Evolutionary conservation across 2,888 invertebrate species (phyloP), one percentile per base, ranked within the genome.

Genomic region (Hirtodrosophila cameraria): DNA sequence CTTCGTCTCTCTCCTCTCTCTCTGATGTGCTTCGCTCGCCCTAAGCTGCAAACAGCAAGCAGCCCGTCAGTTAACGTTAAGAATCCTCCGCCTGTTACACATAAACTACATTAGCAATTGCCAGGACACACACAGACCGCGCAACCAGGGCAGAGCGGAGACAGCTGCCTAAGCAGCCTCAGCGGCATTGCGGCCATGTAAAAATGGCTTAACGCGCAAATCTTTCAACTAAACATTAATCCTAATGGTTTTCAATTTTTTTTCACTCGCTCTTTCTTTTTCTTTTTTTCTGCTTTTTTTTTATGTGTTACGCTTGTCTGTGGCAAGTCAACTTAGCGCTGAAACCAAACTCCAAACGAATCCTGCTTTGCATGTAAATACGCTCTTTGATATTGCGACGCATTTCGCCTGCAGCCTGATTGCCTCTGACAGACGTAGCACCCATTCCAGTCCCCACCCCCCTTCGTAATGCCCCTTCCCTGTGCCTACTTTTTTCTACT

Each of bases 151-250:
- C 1, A 2, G 12, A 35, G 16, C 8, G 11, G 27, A 9, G 0
- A 18, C 4, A 18, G 18, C 18, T 5, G 27, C 18, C 64, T 43
- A 50, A n/a, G 25, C 39, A 28, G 45, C 43, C 20, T 38, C 50
- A 27, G 38, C 70, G 49, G 54, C 72, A 69, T 80, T 74, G 84
- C 74, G 74, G 74, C 84, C 82, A 86, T 80, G 86, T 80, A 68
- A 83, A 80, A 86, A 86, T 84, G 84, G 86, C 84, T 83, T 83
- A 83, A 84, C 86, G 86, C 75, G 81, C 71, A 86, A 83, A 83
- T 83, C 86, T 86, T 83, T 86, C 84, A 86, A 83, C 86, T 82
- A 86, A 86, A 86, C 86, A 86, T 86, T 83, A 83, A 83, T 83
- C 86, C 84, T 86, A 83, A 83, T 83, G 84, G 83, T 84, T 86